phyloP scores from a whole-genome alignment of 2,797 vertebrate genomes.

The Chromis chromis region DNA sequence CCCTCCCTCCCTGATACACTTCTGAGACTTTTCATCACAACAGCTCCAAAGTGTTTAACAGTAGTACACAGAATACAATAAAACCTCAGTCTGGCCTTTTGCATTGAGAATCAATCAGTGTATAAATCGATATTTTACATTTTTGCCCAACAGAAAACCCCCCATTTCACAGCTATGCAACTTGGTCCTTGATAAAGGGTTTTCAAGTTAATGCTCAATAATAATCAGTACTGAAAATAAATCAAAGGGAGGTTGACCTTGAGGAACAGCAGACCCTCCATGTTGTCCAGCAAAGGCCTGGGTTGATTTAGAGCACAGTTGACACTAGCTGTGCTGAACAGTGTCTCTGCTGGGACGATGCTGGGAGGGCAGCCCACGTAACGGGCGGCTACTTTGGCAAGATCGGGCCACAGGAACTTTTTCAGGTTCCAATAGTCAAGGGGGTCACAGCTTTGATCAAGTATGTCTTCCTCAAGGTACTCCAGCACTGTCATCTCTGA shows the following conservation, averaged over 20 bases:
- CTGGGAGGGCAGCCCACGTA: slow-evolving; percentile 97
- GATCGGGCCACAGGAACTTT: slow-evolving; percentile 93
- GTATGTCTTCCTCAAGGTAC: slow-evolving; percentile 97
- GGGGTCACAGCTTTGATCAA: slow-evolving; percentile 98
- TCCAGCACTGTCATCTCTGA: slow-evolving; percentile 93
- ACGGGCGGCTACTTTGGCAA: slow-evolving; percentile 94
- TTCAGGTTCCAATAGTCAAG: slow-evolving; percentile 99
- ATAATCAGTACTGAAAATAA: slow-evolving; percentile 97
- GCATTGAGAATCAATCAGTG: slow-evolving; percentile 79
- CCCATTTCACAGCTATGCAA: slow-evolving; percentile 82
- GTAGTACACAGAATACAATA: slow-evolving; percentile 84
- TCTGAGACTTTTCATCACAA: slow-evolving; percentile 77
- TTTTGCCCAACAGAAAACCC: slow-evolving; percentile 59
- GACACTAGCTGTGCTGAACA: slow-evolving; percentile 93
- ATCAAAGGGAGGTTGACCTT: slow-evolving; percentile 99
- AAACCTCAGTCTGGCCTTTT: slow-evolving; percentile 77
- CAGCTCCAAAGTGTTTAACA: slow-evolving; percentile 86
- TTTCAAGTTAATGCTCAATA: slow-evolving; percentile 76
- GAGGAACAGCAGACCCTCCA: slow-evolving; percentile 97
- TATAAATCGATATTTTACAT: slow-evolving; percentile 79
- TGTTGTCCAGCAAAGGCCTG: slow-evolving; percentile 92
- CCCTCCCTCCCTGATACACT: slow-evolving; percentile 87
- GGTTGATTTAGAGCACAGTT: slow-evolving; percentile 91
- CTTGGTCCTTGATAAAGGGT: slow-evolving; percentile 82
- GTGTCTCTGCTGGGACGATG: slow-evolving; percentile 93